Percentiles rank a stretch among this genome's conserved stretches.
phyloP scores from a whole-genome alignment of 1,140 invertebrate species.

The Drosophila carrolli region DNA sequence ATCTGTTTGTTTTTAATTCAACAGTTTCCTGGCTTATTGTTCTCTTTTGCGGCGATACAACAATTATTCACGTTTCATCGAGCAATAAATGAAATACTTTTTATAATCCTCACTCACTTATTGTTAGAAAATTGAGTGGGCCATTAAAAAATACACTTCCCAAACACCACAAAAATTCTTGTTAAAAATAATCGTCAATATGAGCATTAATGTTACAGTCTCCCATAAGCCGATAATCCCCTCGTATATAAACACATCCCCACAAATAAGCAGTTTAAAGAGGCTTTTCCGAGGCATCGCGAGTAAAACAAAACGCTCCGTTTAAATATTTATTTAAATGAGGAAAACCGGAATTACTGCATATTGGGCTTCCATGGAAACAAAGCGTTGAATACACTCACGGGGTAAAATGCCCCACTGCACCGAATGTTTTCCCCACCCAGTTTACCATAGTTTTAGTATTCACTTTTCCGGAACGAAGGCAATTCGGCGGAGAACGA shows the following conservation, averaged over 20 bases:
- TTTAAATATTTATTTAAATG: slow-evolving; percentile 49
- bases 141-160: neutral
- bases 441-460: slow-evolving; percentile 26
- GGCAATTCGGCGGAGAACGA: slow-evolving; percentile 55
- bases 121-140: slow-evolving; percentile 13
- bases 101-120: slow-evolving; percentile 4
- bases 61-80: neutral
- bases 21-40: neutral
- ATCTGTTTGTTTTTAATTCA: neutral
- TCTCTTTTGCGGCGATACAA: neutral
- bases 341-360: slow-evolving; percentile 20
- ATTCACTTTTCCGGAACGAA: slow-evolving; percentile 22
- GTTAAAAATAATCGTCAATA: slow-evolving; percentile 14
- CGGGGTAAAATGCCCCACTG: neutral
- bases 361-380: slow-evolving; percentile 23
- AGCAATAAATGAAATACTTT: slow-evolving; percentile 18
- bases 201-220: slow-evolving; percentile 30
- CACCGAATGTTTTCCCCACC: neutral
- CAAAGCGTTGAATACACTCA: slow-evolving; percentile 30
- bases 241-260: slow-evolving; percentile 17
- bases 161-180: neutral
- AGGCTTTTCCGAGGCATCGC: slow-evolving; percentile 8
- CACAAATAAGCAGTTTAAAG: slow-evolving; percentile 24
- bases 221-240: slow-evolving; percentile 34
- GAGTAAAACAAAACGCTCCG: slow-evolving; percentile 17